These are phyloP conservation scores for Campylomormyrus numenius DNA, from an alignment of 2,113 vertebrate genomes.

Conservation along the genomic window DNA sequence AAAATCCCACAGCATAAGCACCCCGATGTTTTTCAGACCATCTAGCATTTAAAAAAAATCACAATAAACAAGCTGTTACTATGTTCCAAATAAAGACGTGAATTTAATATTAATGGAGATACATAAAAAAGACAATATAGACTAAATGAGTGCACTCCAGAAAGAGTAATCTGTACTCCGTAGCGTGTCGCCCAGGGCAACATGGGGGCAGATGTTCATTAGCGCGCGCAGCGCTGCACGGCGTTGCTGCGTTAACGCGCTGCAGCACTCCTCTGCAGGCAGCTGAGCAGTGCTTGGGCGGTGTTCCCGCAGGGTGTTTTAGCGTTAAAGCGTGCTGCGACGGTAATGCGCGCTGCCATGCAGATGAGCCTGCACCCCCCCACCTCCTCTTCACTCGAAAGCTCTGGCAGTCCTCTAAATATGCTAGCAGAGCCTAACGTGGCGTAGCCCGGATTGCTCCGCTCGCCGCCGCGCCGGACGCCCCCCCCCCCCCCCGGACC, in stretches of 20 bases:
- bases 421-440: neutral
- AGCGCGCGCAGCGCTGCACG: neutral
- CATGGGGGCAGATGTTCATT: constrained; percentile 16
- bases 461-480: neutral
- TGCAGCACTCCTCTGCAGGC: neutral
- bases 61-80: neutral
- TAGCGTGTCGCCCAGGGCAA: constrained; percentile 28
- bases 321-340: neutral
- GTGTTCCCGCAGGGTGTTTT: neutral
- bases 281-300: neutral
- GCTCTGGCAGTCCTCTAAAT: neutral
- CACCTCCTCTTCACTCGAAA: neutral
- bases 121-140: constrained; percentile 25
- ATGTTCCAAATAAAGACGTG: constrained; percentile 16
- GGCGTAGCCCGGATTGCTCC: no score
- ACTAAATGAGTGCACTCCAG: constrained; percentile 20
- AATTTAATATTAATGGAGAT: neutral
- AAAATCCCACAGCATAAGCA: neutral
- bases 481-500: neutral
- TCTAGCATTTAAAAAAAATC: neutral
- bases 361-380: neutral
- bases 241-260: neutral
- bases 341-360: neutral
- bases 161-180: constrained; percentile 47
- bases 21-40: neutral